A percentile compares a stretch with the other conserved stretches of the same genome.
Evolutionary conservation across 2,797 vertebrate species (phyloP).

Genomic region (Cetoscarus ocellatus): DNA sequence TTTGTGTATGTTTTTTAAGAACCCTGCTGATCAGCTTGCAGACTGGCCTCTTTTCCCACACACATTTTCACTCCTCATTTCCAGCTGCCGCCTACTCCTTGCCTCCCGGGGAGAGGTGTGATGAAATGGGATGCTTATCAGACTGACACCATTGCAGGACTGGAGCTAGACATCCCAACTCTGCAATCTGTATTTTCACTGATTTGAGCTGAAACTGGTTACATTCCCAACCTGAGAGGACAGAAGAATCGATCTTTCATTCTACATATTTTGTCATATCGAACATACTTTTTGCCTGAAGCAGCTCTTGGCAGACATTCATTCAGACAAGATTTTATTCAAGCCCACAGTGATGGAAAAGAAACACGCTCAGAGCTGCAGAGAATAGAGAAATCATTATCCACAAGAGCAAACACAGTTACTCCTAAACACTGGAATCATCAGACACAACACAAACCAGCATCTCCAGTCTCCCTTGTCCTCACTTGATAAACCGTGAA

Average conservation of each 20-base stretch:
- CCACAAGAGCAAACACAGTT: slow-evolving; percentile 1
- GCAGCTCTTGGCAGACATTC: slow-evolving; percentile 37
- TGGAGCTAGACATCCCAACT: slow-evolving; percentile 42
- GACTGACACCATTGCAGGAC: slow-evolving; percentile 40
- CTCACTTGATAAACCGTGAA: background rate
- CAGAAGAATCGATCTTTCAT: slow-evolving; percentile 42
- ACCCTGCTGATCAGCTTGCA: slow-evolving; percentile 33
- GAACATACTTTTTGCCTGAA: slow-evolving; percentile 35
- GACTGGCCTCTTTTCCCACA: slow-evolving; percentile 18
- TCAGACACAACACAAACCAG: background rate
- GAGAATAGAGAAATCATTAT: background rate
- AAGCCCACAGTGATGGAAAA: slow-evolving; percentile 8
- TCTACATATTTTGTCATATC: slow-evolving; percentile 23
- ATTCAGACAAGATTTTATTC: slow-evolving; percentile 56
- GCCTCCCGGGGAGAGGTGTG: slow-evolving; percentile 20
- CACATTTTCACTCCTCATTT: slow-evolving; percentile 46
- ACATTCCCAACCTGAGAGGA: slow-evolving; percentile 41
- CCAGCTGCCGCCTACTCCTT: slow-evolving; percentile 44
- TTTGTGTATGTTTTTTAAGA: background rate
- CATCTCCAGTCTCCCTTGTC: background rate
- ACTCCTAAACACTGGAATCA: background rate
- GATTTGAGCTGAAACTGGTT: slow-evolving; percentile 42
- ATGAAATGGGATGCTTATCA: slow-evolving; percentile 61
- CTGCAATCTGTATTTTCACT: slow-evolving; percentile 42
- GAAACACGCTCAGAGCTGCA: background rate